Percentiles rank a stretch among this genome's conserved stretches.
Conservation (phyloP, 2,797 vertebrate genomes). For the Cuniculus paca region DNA sequence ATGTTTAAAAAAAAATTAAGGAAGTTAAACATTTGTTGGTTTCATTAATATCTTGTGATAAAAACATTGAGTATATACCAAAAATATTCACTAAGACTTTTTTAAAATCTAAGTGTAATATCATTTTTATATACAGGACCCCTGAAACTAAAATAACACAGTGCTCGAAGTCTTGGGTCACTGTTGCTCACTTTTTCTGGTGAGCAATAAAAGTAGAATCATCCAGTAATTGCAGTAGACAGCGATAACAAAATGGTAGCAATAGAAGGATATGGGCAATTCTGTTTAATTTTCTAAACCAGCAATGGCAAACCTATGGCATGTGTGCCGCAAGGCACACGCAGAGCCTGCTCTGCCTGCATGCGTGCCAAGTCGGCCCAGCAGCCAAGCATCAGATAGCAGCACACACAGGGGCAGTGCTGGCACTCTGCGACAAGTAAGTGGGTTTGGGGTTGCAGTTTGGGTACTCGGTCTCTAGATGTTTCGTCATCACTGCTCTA, state of each 20-base stretch:
- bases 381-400: not conserved
- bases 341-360: not conserved
- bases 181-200: not conserved
- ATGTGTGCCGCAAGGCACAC: not conserved
- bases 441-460: no score
- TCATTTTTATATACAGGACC: not conserved
- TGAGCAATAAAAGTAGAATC: fast-evolving
- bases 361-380: not conserved
- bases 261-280: not conserved
- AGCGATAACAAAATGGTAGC: not conserved
- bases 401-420: no score
- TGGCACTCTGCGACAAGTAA: no score
- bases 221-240: not conserved
- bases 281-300: not conserved
- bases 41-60: not conserved
- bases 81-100: not conserved
- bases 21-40: not conserved
- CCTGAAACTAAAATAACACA: not conserved
- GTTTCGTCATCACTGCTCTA: not conserved
- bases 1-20: not conserved
- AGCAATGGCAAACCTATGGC: no score
- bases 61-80: not conserved
- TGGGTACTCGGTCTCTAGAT: not conserved
- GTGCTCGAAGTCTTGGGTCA: not conserved
- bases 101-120: not conserved